phyloP scores from a whole-genome alignment of 1,140 invertebrate genomes.

The Papilio helenus region DNA sequence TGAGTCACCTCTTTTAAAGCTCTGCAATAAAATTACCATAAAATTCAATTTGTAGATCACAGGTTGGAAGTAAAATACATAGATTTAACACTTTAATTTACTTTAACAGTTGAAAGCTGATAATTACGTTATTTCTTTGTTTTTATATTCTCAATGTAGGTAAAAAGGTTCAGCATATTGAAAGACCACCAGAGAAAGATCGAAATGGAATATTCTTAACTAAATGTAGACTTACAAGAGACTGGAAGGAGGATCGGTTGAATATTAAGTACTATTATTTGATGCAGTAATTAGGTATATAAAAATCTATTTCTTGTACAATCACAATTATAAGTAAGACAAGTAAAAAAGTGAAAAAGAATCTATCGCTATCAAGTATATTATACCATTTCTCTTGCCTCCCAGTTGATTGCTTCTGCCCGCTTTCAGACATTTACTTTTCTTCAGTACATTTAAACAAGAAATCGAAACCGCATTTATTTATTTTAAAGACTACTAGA shows the following conservation, averaged over 20 bases:
- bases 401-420: conserved; percentile 27
- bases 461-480: conserved; percentile 24
- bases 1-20: conserved; percentile 27
- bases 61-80: conserved; percentile 2
- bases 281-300: neutral
- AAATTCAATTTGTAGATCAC: conserved; percentile 23
- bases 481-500: conserved; percentile 13
- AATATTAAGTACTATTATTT: neutral
- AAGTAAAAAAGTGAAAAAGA: neutral
- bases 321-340: neutral
- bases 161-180: neutral
- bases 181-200: neutral
- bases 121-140: too few relatives aligned
- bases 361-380: neutral
- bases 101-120: neutral
- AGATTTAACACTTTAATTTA: neutral
- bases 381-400: conserved; percentile 8
- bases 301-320: neutral
- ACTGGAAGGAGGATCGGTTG: neutral
- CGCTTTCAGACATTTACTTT: conserved; percentile 18
- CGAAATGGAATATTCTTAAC: neutral
- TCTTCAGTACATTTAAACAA: conserved; percentile 22
- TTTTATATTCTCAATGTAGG: neutral
- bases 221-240: neutral
- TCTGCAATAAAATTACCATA: conserved; percentile 29